Base-by-base conservation (phyloP, 2,888 invertebrate species). In the Thera britannica region DNA sequence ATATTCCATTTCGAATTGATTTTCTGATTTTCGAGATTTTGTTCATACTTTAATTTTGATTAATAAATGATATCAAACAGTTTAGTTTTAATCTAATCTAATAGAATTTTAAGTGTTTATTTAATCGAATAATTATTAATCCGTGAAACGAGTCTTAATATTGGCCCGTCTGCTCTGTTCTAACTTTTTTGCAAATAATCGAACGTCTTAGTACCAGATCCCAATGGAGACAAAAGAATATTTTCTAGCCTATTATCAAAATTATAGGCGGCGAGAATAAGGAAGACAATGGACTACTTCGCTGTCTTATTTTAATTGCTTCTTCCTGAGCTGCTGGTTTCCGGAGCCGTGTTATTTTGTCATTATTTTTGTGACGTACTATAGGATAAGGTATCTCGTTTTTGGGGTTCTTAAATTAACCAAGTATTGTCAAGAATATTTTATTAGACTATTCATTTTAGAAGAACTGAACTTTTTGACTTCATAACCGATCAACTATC, bases 171-270 rank as follows among this genome's bases (percentile, higher is more conserved):
- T 35, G 52, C 23, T 8, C 34, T 9, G 44, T 9, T 62, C 12
- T 7, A 38, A 46, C 11, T 9, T 59, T 49, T 66, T 57, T 62
- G 67, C 58, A 58, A 67, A 88, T 88, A 89, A 90, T 92, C 90
- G 90, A 90, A 89, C 85, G 85, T 76, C 77, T 87, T 86, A 88
- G 82, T 85, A 84, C 79, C 83, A 85, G 88, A 88, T 90, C 82
- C 87, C 81, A 84, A 74, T 79, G 75, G 75, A 88, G 85, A 93
- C 92, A 93, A 93, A 90, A 89, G 89, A 87, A 89, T 90, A 90
- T 91, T 93, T 90, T 91, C 92, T 91, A 89, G 90, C 83, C 90
- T 92, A 91, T 93, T 92, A 91, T 92, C 90, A 91, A 92, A 93
- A 92, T 93, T 90, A 90, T 91, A 86, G 90, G 83, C 88, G 84